Evolutionary conservation across 1,140 invertebrate genomes (phyloP), one percentile per base, ranked within the genome.

Genomic region (Euglossa dilemma): DNA sequence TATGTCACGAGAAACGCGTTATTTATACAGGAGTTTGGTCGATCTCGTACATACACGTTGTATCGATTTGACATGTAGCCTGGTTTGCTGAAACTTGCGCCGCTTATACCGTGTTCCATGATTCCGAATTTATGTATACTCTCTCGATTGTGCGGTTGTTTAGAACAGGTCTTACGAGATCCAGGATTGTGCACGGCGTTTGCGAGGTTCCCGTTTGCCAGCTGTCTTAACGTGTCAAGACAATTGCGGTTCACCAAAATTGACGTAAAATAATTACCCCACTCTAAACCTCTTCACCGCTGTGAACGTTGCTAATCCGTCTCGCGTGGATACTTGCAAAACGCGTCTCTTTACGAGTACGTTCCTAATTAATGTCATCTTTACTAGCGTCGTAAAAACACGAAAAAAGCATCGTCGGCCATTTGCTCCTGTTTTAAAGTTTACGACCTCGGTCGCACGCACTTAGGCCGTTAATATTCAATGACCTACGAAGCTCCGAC

Each of bases 401-500:
- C 7, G 7, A 8, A 25, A 43, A n/a, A 47, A 36, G 18, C 1
- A 11, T n/a, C 20, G 20, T 0, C 43, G 3, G 20, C 3, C 16
- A 20, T 66, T 66, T 45, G n/a, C 11, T 4, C 4, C 11, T 28
- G 23, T 16, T 28, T 28, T 14, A 25, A n/a, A 12, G 43, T 54
- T 66, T 16, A 66, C 50, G 61, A 23, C 7, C 12, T 47, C 9
- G 23, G 4, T 79, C 23, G 43, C 2, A 28, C 0, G 16, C 9
- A 2, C 6, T 47, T 63, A 45, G 25, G n/a, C 18, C 69, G 43
- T 80, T 63, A 45, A 45, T 45, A 36, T 25, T 9, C 36, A 20
- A 50, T 66, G 61, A 54, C 74, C 28, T 64, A 56, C 14, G n/a
- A 50, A 23, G 11, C 23, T 54, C 36, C 75, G 66, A 81, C 47